Evolutionary conservation across 2,113 vertebrate genomes (phyloP), one percentile per base, ranked within the genome.

Genomic region (Ctenodactylus gundi): DNA sequence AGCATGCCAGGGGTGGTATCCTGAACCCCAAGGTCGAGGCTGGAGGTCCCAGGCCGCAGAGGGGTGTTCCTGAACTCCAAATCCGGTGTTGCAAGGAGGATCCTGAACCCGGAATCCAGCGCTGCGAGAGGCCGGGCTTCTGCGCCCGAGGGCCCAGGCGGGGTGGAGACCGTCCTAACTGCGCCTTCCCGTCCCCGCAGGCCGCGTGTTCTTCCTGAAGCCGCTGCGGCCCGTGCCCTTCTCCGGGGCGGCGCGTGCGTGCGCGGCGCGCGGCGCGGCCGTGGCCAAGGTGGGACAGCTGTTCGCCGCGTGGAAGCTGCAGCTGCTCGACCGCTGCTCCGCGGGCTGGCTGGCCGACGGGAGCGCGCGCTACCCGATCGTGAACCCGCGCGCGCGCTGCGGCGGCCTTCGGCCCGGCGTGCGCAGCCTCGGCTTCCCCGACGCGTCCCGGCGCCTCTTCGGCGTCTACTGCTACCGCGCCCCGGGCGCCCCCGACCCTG

Each of bases 311-410:
- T 99, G 99, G 99, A 99, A 99, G 97, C 97, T 99, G 85, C 99
- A 99, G 96, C 98, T 99, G 17, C 96, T 99, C 98, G 99, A 99
- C 94, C 98, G 98, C 90, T 99, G 99, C 73, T 99, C 99, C 36
- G 99, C 99, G 0, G 99, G 99, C 39, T 99, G 99, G 99, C 94
- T 99, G 96, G 99, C 98, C 44, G 99, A 99, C 11, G 99, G 99
- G 90, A 99, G 99, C 95, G 98, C 99, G 75, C 99, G 99, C 39
- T 99, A 99, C 96, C 99, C 99, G 95, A 99, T 99, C 36, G 99
- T 99, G 90, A 99, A 99, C 90, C 99, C 99, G 1, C 98, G 99
- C 1, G 95, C 98, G 0, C 99, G 99, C 94, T 99, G 99, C 3
- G 99, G 99, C 0, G 99, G 99, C n/a, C 90, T 94, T 4, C 98